phyloP scores from a whole-genome alignment of 2,113 vertebrate genomes.

The Dicaeum eximium region DNA sequence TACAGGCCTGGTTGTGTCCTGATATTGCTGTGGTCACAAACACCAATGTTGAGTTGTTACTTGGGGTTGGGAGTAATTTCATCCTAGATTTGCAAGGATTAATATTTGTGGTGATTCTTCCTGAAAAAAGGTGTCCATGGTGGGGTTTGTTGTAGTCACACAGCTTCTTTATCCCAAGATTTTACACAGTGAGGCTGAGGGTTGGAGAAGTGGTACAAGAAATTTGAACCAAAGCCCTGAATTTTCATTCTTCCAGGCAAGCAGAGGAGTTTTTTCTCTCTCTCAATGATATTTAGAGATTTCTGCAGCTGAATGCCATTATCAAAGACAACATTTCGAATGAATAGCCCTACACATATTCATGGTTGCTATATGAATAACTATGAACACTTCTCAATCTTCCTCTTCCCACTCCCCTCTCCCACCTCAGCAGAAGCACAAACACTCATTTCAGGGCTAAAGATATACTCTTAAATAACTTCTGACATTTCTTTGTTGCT shows the following conservation, averaged over 20 bases:
- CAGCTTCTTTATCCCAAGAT: neutral
- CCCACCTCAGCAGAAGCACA: neutral
- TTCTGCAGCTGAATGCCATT: slow-evolving; percentile 1
- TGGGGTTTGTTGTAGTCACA: neutral
- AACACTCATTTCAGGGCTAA: neutral
- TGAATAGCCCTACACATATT: slow-evolving; percentile 9
- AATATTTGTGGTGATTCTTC: neutral
- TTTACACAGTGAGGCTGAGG: neutral
- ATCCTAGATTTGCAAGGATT: neutral
- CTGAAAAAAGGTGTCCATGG: neutral
- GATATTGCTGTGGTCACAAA: neutral
- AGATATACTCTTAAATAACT: neutral
- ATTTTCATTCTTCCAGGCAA: neutral
- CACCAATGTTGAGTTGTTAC: neutral
- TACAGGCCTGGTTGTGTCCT: neutral
- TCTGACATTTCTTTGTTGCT: slow-evolving; percentile 33
- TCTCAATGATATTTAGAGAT: neutral
- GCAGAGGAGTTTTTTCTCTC: neutral
- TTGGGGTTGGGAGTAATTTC: neutral
- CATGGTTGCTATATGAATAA: neutral
- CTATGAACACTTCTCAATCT: neutral
- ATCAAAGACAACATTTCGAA: neutral
- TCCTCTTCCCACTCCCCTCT: neutral
- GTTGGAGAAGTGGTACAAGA: neutral
- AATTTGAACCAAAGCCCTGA: neutral